These are phyloP conservation scores for cattle (Bos taurus) DNA, from an alignment of 2,113 vertebrate genomes.

Conservation along the genomic window ARS-UCD2.0 NC_037345.1:43964001-43964500, in stretches of 20 bases:
- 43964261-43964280: background rate
- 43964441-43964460: background rate
- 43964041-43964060: background rate
- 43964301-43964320: background rate
- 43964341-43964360: fast-evolving
- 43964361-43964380: background rate
- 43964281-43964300: background rate
- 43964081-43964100: background rate
- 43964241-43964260: background rate
- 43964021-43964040: background rate
- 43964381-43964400: background rate
- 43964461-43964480: background rate
- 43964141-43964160: background rate
- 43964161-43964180: background rate
- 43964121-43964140: background rate
- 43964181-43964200: background rate
- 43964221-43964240: background rate
- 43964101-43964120: background rate
- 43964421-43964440: background rate
- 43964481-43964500: too few relatives aligned
- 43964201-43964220: background rate
- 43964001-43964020: background rate
- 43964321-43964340: background rate
- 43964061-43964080: background rate
- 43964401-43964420: background rate